These are phyloP conservation scores for Trogon surrucura DNA, from an alignment of 2,113 vertebrate genomes.

Conservation along the genomic window DNA sequence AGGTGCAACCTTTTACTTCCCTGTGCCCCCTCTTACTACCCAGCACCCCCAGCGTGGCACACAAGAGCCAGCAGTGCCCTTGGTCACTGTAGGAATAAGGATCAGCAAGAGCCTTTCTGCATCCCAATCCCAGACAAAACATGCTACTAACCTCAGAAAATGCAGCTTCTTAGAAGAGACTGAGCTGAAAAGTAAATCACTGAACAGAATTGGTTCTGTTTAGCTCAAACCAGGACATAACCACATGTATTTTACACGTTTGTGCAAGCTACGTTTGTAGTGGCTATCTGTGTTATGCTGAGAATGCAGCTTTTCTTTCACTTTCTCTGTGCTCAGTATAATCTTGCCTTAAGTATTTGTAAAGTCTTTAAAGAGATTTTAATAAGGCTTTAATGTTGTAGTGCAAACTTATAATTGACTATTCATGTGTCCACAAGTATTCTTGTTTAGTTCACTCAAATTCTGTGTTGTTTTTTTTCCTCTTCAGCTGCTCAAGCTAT, in stretches of 20 bases:
- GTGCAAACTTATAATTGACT: neutral
- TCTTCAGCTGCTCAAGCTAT: neutral
- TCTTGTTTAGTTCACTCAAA: neutral
- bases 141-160: too few relatives aligned
- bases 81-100: too few relatives aligned
- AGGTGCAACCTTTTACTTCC: too few relatives aligned
- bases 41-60: too few relatives aligned
- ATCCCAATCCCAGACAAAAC: too few relatives aligned
- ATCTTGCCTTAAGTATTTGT: neutral
- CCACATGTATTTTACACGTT: neutral
- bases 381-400: neutral
- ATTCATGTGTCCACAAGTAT: neutral
- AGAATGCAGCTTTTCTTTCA: neutral
- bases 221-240: neutral
- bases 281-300: neutral
- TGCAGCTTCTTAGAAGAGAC: too few relatives aligned
- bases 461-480: neutral
- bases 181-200: too few relatives aligned
- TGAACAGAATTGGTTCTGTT: too few relatives aligned
- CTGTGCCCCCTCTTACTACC: too few relatives aligned
- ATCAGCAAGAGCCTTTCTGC: too few relatives aligned
- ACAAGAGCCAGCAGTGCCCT: too few relatives aligned
- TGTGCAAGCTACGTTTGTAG: neutral
- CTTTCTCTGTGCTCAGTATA: neutral
- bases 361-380: neutral